A percentile compares a stretch with the other conserved stretches of the same genome.
Evolutionary conservation across 92 coral and sea anemone species (phyloP).

Genomic region (Paragorgia papillata): DNA sequence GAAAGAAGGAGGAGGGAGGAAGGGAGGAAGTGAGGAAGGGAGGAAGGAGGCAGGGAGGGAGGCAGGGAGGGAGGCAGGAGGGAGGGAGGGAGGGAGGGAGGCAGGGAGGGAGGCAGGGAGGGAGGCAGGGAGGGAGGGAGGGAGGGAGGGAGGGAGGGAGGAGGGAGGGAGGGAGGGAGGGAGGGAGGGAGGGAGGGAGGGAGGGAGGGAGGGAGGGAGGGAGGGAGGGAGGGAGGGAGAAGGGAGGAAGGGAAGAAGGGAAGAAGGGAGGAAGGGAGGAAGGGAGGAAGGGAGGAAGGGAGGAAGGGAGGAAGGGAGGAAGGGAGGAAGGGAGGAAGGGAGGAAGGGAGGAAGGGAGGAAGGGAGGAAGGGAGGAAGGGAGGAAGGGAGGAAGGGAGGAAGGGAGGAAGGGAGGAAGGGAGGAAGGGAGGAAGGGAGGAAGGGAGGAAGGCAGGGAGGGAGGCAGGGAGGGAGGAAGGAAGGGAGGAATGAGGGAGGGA

Average conservation of each 20-base stretch:
- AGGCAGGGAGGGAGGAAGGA: neutral
- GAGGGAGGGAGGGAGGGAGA: neutral
- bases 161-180: neutral
- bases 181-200: neutral
- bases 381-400: neutral
- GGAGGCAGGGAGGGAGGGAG: neutral
- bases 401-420: neutral
- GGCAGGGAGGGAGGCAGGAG: neutral
- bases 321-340: neutral
- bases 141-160: neutral
- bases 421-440: neutral
- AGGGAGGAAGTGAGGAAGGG: neutral
- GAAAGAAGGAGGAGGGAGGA: neutral
- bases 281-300: neutral
- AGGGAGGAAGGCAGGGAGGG: neutral
- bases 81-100: neutral
- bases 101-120: neutral
- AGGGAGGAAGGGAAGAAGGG: neutral
- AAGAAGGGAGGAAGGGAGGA: neutral
- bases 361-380: neutral
- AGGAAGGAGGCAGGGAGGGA: neutral
- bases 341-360: slow-evolving; percentile 2
- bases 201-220: neutral
- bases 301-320: neutral
- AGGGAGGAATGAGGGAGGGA: neutral